Evolutionary conservation across 92 coral and sea anemone genomes (phyloP), one percentile per base, ranked within the genome.

Genomic region (Umimayanthus chanpuru): DNA sequence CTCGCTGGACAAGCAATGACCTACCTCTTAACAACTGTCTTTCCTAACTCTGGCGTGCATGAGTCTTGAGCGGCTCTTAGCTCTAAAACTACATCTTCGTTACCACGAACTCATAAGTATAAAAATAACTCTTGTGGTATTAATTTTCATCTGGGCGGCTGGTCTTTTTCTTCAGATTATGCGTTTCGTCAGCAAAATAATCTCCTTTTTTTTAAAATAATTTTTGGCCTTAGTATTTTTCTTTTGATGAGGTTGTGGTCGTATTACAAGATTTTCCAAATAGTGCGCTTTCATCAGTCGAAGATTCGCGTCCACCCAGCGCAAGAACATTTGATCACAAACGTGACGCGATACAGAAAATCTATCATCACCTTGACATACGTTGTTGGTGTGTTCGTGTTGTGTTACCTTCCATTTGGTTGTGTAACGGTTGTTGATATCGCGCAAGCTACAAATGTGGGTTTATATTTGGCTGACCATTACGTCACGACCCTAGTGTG

Each of bases 371-470:
- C 77, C 44, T 29, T 73, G 77, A 29, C 40, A 14, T 73, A 73
- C 8, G 44, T 73, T 6, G 77, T 73, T 25, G 77, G 77, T 1
- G 11, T 73, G 77, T 73, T 73, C 41, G 20, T 73, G 77, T 73
- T 73, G 77, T 73, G 77, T 73, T 73, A 73, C 77, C 77, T 73
- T 20, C 77, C 77, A 16, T 73, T 73, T 73, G 77, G 77, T 14
- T 73, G 77, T 30, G 77, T 73, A 2, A 32, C 30, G 77, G 44
- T 38, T 73, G 23, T 29, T 73, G 7, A 32, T 73, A 18, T 73
- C 77, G 30, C 77, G n/a, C 44, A 12, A 29, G 77, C 44, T 2
- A 73, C 77, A 32, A 14, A 32, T 44, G 77, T 32, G 41, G 8
- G 21, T 14, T 73, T 73, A n/a, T 73, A 73, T 25, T 30, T 73